A percentile compares a stretch with the other conserved stretches of the same genome.
phyloP scores from a whole-genome alignment of 2,888 invertebrate species.

The Agapostemon virescens region DNA sequence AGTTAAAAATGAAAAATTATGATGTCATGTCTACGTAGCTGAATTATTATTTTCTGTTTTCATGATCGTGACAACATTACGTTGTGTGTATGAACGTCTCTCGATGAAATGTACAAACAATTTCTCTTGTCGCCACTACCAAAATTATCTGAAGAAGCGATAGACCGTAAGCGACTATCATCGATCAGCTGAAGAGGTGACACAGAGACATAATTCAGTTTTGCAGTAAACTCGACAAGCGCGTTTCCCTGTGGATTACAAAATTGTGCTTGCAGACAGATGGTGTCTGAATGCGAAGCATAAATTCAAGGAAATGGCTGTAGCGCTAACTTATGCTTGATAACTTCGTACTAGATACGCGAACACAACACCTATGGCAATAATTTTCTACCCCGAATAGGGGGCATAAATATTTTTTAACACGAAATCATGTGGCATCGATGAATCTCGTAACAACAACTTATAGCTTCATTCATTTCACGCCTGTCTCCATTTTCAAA shows the following conservation, averaged over 20 bases:
- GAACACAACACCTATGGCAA: not conserved
- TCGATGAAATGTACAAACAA: not conserved
- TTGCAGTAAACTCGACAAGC: slow-evolving; percentile 28
- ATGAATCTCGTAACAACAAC: not conserved
- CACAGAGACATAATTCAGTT: slow-evolving; percentile 46
- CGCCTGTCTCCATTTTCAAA: not conserved
- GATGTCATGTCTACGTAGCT: not conserved
- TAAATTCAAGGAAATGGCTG: slow-evolving; percentile 21
- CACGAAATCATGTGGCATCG: not conserved
- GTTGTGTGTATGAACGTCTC: no score
- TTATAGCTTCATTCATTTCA: not conserved
- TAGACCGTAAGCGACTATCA: slow-evolving; percentile 29
- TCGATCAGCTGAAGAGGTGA: slow-evolving; percentile 49
- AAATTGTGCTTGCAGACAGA: slow-evolving; percentile 43
- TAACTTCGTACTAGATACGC: slow-evolving; percentile 16
- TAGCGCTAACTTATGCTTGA: slow-evolving; percentile 21
- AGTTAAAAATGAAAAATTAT: no score
- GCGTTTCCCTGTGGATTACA: slow-evolving; percentile 40
- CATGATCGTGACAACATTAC: not conserved
- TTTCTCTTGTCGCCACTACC: not conserved
- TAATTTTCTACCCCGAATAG: not conserved
- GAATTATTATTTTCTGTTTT: not conserved
- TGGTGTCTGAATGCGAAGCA: slow-evolving; percentile 23
- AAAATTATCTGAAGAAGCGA: slow-evolving; percentile 30
- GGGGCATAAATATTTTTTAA: not conserved